These are phyloP conservation scores for Eulithis testata DNA, from an alignment of 2,888 invertebrate species.

Conservation along the genomic window DNA sequence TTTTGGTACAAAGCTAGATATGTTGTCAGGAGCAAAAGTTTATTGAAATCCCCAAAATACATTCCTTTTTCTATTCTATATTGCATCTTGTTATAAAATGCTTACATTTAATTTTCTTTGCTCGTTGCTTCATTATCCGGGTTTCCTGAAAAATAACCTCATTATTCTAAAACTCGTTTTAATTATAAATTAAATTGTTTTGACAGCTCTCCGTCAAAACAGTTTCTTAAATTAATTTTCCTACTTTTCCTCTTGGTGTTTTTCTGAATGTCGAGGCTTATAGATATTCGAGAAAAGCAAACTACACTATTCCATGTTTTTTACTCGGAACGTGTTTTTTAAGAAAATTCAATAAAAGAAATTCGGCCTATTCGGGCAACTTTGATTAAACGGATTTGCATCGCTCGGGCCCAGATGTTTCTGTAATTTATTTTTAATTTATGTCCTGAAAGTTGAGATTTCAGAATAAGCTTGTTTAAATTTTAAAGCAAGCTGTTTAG, in stretches of 20 bases:
- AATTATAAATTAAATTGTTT: constrained; percentile 16
- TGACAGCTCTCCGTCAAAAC: constrained; percentile 16
- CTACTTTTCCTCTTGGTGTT: neutral
- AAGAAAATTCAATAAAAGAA: constrained; percentile 60
- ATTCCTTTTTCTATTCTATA: neutral
- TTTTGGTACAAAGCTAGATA: neutral
- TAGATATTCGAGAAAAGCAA: constrained; percentile 6
- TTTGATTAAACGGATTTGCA: constrained; percentile 79
- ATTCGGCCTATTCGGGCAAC: constrained; percentile 34
- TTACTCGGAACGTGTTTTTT: neutral
- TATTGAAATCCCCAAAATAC: neutral
- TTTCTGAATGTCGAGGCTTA: neutral
- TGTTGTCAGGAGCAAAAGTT: neutral
- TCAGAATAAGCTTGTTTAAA: constrained; percentile 48
- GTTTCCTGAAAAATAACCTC: constrained; percentile 29
- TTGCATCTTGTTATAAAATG: neutral
- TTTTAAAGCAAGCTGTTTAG: constrained; percentile 28
- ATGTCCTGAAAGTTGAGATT: constrained; percentile 71
- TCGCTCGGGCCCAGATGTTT: constrained; percentile 71
- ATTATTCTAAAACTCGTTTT: constrained; percentile 17
- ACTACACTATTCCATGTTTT: constrained; percentile 11
- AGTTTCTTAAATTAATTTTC: constrained; percentile 16
- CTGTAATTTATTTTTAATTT: constrained; percentile 80
- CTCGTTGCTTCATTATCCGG: constrained; percentile 22
- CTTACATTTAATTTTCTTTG: constrained; percentile 29